Conservation (phyloP, 2,113 vertebrate species). For the Smithornis capensis region DNA sequence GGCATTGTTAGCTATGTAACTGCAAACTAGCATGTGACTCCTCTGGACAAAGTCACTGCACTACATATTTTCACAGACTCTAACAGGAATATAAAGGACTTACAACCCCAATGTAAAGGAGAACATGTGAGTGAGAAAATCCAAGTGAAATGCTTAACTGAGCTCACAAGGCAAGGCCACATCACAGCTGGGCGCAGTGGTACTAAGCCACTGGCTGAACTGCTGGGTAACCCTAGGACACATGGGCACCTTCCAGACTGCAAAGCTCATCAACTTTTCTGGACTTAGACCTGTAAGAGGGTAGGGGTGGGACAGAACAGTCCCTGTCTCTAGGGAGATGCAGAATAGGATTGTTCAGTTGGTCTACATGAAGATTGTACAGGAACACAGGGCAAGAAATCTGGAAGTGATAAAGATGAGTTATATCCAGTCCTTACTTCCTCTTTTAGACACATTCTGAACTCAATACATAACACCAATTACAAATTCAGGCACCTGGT, state of each 20-base stretch:
- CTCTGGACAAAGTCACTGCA: neutral
- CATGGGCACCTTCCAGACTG: neutral
- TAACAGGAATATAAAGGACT: neutral
- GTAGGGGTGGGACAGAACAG: neutral
- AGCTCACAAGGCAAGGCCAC: neutral
- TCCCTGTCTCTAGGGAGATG: neutral
- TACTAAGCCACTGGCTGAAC: rapidly evolving
- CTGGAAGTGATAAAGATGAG: neutral
- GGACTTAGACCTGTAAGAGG: neutral
- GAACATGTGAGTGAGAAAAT: neutral
- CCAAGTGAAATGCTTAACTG: neutral
- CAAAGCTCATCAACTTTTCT: neutral
- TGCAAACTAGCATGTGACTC: neutral
- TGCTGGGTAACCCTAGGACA: neutral
- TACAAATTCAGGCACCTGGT: neutral
- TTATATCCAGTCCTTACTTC: neutral
- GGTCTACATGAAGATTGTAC: too few species aligned
- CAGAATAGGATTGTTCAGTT: neutral
- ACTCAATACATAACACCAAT: neutral
- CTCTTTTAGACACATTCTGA: neutral
- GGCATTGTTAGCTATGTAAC: neutral
- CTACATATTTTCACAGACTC: neutral
- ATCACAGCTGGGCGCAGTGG: neutral
- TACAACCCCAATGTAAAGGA: neutral
- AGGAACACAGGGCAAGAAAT: neutral